Conservation (phyloP, 1,140 invertebrate species). For the Drosophila santomea region DNA sequence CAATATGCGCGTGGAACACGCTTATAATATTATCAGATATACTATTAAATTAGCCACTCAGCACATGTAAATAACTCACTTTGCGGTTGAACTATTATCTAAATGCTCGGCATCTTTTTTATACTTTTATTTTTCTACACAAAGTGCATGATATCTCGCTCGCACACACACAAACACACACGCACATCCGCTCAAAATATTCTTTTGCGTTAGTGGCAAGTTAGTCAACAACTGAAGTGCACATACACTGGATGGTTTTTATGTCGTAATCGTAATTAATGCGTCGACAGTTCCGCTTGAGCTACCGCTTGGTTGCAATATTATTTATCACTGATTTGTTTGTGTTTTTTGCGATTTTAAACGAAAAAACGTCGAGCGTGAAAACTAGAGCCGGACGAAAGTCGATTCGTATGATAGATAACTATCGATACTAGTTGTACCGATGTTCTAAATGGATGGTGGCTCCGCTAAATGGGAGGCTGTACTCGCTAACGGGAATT, state of each 20-base stretch:
- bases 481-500: not conserved
- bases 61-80: constrained; percentile 10
- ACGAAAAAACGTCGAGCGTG: constrained; percentile 19
- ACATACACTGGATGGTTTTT: constrained; percentile 5
- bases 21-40: not conserved
- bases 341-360: constrained; percentile 32
- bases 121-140: constrained; percentile 30
- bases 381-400: not conserved
- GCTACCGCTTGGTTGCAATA: constrained; percentile 4
- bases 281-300: not conserved
- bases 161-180: constrained; percentile 13
- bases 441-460: not conserved
- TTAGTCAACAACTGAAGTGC: not conserved
- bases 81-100: constrained; percentile 4
- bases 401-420: not conserved
- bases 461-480: too few relatives aligned
- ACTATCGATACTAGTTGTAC: not conserved
- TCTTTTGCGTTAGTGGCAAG: constrained; percentile 15
- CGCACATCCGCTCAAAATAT: constrained; percentile 19
- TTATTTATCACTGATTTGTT: constrained; percentile 28
- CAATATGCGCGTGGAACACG: constrained; percentile 24
- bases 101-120: constrained; percentile 23
- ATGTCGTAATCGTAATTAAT: not conserved
- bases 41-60: not conserved
- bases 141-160: constrained; percentile 29